Base-by-base conservation (phyloP, 2,797 vertebrate species). In the Philypnodon macrostomus region DNA sequence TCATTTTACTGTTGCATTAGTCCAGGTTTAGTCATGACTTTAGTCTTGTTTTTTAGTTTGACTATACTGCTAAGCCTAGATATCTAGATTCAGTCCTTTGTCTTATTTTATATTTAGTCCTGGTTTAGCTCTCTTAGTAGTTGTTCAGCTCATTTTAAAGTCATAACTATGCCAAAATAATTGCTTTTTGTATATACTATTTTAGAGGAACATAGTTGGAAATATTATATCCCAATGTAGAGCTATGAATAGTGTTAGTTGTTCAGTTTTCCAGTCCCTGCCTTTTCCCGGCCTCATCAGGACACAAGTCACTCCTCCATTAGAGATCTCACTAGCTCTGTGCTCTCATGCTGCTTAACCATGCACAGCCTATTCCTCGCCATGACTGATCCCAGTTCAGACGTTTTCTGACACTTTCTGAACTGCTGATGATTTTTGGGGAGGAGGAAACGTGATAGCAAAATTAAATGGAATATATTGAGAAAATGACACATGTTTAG, bases 331-430 rank as follows among this genome's bases (percentile, higher is more conserved):
- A 42, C 59, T 18, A 29, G 55, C 65, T 62, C 67, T 27, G 31
- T 44, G 56, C 69, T 61, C 73, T 70, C 75, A 63, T 67, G 63
- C 75, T 70, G 72, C 65, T 66, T 72, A 73, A 65, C 70, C 78
- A 79, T 84, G 75, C 73, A 80, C 64, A 79, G 75, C 78, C 60
- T 68, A 75, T 79, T 67, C 71, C 67, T 32, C 35, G 45, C 70
- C 48, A 40, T 66, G 59, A 69, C 67, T 59, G 76, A 81, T 80
- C 55, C 16, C 31, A 72, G 73, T 78, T 72, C 67, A 71, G 76
- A 67, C 35, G 63, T 34, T 40, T 63, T 53, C 67, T 63, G 70
- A 63, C 62, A 69, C 35, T 53, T 61, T 65, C 24, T 18, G 58
- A 70, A 65, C 49, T 53, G 59, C 57, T 63, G 2, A 4, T 15